Percentiles rank a stretch among this genome's conserved stretches.
phyloP scores from a whole-genome alignment of 1,140 invertebrate genomes.

The Chironomus striatipennis region DNA sequence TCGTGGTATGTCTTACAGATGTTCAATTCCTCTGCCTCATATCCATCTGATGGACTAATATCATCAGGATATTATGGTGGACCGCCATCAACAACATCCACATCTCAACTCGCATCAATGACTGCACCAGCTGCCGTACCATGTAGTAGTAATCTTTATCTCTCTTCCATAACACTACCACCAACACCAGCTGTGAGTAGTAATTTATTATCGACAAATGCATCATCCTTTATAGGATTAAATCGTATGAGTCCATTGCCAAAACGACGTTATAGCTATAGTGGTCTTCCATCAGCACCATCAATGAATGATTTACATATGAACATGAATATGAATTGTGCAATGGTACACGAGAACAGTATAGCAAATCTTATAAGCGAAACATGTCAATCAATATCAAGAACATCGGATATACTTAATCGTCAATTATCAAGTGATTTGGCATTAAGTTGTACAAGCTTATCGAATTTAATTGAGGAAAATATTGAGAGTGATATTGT shows the following conservation, averaged over 20 bases:
- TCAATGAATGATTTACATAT: slow-evolving; percentile 31
- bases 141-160: slow-evolving; percentile 30
- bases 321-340: slow-evolving; percentile 10
- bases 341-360: neutral
- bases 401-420: slow-evolving; percentile 38
- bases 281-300: slow-evolving; percentile 36
- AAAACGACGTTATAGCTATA: slow-evolving; percentile 39
- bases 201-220: neutral
- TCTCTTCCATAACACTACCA: slow-evolving; percentile 16
- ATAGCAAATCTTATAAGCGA: slow-evolving; percentile 38
- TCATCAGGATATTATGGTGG: slow-evolving; percentile 10
- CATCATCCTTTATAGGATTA: slow-evolving; percentile 10
- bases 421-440: slow-evolving; percentile 15
- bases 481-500: slow-evolving; percentile 16
- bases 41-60: neutral
- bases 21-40: neutral
- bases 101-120: slow-evolving; percentile 26
- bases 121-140: slow-evolving; percentile 1
- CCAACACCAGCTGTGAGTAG: neutral
- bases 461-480: slow-evolving; percentile 19
- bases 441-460: neutral
- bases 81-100: neutral
- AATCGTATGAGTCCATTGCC: slow-evolving; percentile 31
- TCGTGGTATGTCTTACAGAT: slow-evolving; percentile 7
- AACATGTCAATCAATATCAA: slow-evolving; percentile 39